These are phyloP conservation scores for Vidua macroura DNA, from an alignment of 2,113 vertebrate species.

Conservation along the genomic window DNA sequence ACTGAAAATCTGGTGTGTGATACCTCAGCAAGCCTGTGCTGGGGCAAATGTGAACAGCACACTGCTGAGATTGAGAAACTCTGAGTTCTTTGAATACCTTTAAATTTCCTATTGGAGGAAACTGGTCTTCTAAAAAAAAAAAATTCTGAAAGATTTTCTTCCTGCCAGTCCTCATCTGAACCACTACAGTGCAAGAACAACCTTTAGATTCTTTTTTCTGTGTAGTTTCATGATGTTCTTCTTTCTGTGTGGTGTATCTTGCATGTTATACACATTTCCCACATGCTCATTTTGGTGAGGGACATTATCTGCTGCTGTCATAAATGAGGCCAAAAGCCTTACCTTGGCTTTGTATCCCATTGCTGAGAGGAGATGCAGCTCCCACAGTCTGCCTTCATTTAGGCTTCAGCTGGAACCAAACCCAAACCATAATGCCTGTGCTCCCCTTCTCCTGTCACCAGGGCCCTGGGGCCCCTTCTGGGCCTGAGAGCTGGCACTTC, in stretches of 20 bases:
- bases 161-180: background rate
- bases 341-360: background rate
- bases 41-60: background rate
- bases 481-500: background rate
- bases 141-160: background rate
- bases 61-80: background rate
- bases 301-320: background rate
- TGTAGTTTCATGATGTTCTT: background rate
- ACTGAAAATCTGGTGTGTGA: background rate
- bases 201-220: background rate
- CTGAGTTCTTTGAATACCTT: background rate
- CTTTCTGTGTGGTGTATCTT: background rate
- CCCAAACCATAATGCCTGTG: background rate
- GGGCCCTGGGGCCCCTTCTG: background rate
- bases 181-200: background rate
- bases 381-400: background rate
- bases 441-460: background rate
- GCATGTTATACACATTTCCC: background rate
- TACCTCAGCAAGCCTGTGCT: background rate
- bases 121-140: background rate
- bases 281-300: background rate
- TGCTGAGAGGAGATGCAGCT: background rate
- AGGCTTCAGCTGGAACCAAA: background rate
- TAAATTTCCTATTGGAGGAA: background rate
- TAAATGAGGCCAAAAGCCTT: background rate